Evolutionary conservation across 2,797 vertebrate species (phyloP), one percentile per base, ranked within the genome.

Genomic region (Coccyzus lansbergi): DNA sequence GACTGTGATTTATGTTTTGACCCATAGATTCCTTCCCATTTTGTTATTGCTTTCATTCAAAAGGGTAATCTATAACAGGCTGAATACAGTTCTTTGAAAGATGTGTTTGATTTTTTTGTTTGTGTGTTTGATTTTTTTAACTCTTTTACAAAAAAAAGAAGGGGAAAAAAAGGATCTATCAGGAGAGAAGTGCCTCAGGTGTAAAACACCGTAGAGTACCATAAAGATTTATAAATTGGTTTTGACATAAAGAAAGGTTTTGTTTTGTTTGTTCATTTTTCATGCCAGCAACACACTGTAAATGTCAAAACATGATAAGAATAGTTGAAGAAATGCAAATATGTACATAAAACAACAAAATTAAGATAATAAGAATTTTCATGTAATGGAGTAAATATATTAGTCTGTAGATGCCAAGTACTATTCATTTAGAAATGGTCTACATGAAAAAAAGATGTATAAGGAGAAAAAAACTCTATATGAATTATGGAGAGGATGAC

Each of bases 111-210:
- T 42, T 42, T 42, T 42, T 42, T 42, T n/a, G n/a, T 48, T 15
- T 15, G 40, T 42, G 11, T 42, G 40, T 42, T 42, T 42, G 40
- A 42, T 42, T 42, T 42, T 42, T 42, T 42, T n/a, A n/a, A n/a
- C n/a, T n/a, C n/a, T n/a, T n/a, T n/a, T n/a, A n/a, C 11, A 11
- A 18, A 21, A 72, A 72, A 65, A 3, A 60, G 1, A 1, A 3
- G 48, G 34, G 15, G 19, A 20, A 29, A 68, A 71, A 52, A 31
- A 31, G 1, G 0, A 83, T 49, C 52, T 82, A 1, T 8, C n/a
- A 62, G 34, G 25, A 29, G 11, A n/a, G 12, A 90, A 76, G 8
- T 56, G 5, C 6, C 6, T 88, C 21, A 56, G 28, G 52, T 31
- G 1, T 64, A 56, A 86, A 85, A 17, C 3, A 40, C 5, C 34